Evolutionary conservation across 2,113 vertebrate species (phyloP), one percentile per base, ranked within the genome.

Genomic region (Bubo blakistoni): DNA sequence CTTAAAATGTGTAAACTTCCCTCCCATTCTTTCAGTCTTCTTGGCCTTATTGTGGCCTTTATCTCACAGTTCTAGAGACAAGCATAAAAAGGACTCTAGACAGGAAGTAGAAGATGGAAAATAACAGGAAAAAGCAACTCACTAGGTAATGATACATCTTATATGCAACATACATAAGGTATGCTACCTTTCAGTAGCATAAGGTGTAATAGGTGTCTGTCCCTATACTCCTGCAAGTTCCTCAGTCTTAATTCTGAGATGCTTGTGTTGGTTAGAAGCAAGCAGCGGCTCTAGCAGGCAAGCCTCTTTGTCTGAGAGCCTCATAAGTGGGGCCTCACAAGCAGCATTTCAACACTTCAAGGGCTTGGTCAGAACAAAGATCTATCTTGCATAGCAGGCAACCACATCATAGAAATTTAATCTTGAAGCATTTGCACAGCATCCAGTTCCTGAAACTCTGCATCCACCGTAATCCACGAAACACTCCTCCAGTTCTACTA

Each of bases 201-300:
- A 40, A 20, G 8, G 5, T 13, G 4, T 13, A 54, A 47, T 9
- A 8, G 13, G 58, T 81, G 0, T 27, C 10, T 1, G 0, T 26
- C 9, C 17, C n/a, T 54, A 14, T 49, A 17, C 4, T 82, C 34
- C 22, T 72, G 8, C 4, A 66, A 58, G 34, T 62, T 62, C 14
- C 34, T 86, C 0, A 0, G 30, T 77, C n/a, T 86, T 34, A 42
- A 40, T 70, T 83, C 51, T 65, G 65, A 47, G 46, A 30, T 16
- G 7, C 4, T 92, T 47, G 8, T 58, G 32, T 29, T 2, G 1
- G 13, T 13, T 25, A 38, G 32, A 30, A 16, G 38, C 20, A 30
- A 63, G 44, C 10, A 88, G 22, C 46, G 2, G 1, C 30, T 27
- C 54, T 42, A 38, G 18, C 11, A 81, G 19, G 20, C 22, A 44